A percentile compares a stretch with the other conserved stretches of the same genome.
phyloP scores from a whole-genome alignment of 2,113 vertebrate genomes.

The Istiophorus platypterus region DNA sequence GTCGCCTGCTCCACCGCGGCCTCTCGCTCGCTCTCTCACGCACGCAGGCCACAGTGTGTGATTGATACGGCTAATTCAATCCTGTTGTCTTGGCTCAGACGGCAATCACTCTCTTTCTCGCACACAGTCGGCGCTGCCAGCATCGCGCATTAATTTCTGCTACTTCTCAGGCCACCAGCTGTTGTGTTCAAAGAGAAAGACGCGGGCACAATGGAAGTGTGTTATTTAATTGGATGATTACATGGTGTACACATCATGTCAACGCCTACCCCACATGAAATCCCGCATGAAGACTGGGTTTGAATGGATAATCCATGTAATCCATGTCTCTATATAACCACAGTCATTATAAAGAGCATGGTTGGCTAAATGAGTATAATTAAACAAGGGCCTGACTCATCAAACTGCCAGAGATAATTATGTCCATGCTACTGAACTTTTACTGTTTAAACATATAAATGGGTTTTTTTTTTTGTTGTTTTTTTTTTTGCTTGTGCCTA shows the following conservation, averaged over 20 bases:
- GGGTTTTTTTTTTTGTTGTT: not conserved
- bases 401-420: constrained; percentile 48
- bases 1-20: not conserved
- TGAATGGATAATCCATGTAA: constrained; percentile 63
- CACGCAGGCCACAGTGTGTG: constrained; percentile 25
- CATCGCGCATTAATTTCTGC: constrained; percentile 39
- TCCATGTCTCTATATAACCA: constrained; percentile 43
- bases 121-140: constrained; percentile 39
- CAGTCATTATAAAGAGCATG: constrained; percentile 62
- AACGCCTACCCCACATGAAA: constrained; percentile 43
- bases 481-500: not conserved
- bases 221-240: constrained; percentile 57
- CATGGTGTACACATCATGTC: constrained; percentile 52
- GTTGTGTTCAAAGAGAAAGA: constrained; percentile 34
- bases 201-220: not conserved
- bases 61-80: constrained; percentile 63
- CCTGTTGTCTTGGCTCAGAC: constrained; percentile 46
- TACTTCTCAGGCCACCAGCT: constrained; percentile 53
- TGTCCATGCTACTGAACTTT: constrained; percentile 11
- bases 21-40: not conserved
- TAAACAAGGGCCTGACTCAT: constrained; percentile 50
- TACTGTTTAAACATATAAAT: constrained; percentile 26
- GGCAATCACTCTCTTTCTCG: constrained; percentile 43
- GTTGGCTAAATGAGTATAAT: constrained; percentile 58
- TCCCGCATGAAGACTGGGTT: constrained; percentile 7